A percentile compares a stretch with the other conserved stretches of the same genome.
Conservation (phyloP, 2,113 vertebrate genomes). For the Osmerus eperlanus region DNA sequence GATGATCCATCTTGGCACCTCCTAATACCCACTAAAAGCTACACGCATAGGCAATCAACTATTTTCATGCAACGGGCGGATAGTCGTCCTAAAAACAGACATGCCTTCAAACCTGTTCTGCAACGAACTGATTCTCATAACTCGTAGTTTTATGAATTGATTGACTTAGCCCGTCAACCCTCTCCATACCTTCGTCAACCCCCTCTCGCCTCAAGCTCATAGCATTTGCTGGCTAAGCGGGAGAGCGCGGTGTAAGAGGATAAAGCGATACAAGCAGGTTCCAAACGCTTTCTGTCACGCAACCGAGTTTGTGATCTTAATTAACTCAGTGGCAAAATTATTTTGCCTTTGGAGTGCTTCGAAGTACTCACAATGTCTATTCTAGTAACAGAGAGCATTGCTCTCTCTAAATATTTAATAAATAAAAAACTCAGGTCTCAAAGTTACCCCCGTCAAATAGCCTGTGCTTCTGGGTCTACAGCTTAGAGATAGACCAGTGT, state of each 20-base stretch:
- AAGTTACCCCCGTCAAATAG: background rate
- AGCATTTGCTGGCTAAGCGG: constrained; percentile 62
- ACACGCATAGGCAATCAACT: too few species aligned
- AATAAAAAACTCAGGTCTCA: background rate
- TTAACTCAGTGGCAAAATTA: constrained; percentile 44
- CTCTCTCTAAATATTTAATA: constrained; percentile 10
- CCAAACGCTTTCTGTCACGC: constrained; percentile 70
- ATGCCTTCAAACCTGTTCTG: too few species aligned
- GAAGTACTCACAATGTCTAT: constrained; percentile 28
- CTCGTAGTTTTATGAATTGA: constrained; percentile 21
- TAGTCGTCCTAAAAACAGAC: too few species aligned
- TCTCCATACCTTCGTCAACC: constrained; percentile 21
- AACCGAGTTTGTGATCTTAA: constrained; percentile 52
- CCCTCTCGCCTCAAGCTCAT: constrained; percentile 29
- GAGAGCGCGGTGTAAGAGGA: constrained; percentile 67
- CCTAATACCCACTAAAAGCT: too few species aligned
- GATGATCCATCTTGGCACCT: too few species aligned
- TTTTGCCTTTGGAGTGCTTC: background rate
- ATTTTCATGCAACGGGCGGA: too few species aligned
- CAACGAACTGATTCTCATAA: background rate
- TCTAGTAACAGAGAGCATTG: background rate
- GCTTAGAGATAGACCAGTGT: too few species aligned
- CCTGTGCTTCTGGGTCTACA: too few species aligned
- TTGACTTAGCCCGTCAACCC: constrained; percentile 34
- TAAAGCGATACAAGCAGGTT: constrained; percentile 59